These are phyloP conservation scores for Drosophila picticornis DNA, from an alignment of 2,888 invertebrate genomes.

Conservation along the genomic window DNA sequence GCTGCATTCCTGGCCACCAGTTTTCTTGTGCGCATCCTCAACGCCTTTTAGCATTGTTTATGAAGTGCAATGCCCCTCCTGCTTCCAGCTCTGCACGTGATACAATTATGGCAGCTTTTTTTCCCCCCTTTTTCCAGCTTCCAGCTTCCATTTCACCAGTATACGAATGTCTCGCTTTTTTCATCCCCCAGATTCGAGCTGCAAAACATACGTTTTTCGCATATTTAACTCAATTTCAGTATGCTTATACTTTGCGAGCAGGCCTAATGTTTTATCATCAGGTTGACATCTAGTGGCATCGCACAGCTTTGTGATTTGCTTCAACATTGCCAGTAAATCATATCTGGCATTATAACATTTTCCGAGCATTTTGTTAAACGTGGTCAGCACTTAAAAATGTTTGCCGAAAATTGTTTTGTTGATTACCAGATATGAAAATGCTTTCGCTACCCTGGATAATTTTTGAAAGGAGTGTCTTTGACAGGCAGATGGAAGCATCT, in stretches of 20 bases:
- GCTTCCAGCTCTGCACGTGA: slow-evolving; percentile 73
- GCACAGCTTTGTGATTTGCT: not conserved
- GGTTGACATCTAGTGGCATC: not conserved
- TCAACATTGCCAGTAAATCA: not conserved
- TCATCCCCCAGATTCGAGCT: slow-evolving; percentile 39
- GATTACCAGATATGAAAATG: not conserved
- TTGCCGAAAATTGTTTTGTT: not conserved
- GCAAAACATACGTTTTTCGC: slow-evolving; percentile 72
- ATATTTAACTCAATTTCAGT: slow-evolving; percentile 65
- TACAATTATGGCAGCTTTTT: slow-evolving; percentile 84
- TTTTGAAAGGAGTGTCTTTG: not conserved
- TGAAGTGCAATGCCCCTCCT: slow-evolving; percentile 73
- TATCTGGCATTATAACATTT: not conserved
- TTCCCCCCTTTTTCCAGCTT: slow-evolving; percentile 36
- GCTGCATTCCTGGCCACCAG: slow-evolving; percentile 67
- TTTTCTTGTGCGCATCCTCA: slow-evolving; percentile 65
- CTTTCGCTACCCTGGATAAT: not conserved
- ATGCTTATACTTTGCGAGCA: not conserved
- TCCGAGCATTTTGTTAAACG: not conserved
- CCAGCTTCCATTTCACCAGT: slow-evolving; percentile 21
- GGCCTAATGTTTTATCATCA: not conserved
- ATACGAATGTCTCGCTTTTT: slow-evolving; percentile 23
- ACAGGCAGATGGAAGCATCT: not conserved
- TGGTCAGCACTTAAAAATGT: not conserved
- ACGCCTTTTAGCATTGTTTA: slow-evolving; percentile 81